Conservation (phyloP, 2,888 invertebrate genomes). For the Hirtodrosophila cameraria region DNA sequence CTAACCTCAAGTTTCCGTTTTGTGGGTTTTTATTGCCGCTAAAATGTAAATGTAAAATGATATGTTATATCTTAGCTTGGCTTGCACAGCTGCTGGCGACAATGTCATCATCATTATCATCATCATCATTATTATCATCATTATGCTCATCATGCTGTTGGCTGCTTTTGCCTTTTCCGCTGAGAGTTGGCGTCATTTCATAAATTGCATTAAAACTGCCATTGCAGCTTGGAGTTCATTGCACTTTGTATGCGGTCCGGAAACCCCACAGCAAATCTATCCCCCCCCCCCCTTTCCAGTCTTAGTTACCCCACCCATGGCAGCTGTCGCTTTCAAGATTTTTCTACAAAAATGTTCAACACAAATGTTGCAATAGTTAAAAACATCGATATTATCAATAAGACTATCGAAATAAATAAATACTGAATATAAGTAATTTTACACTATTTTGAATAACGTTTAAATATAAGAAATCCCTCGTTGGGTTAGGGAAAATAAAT, state of each 20-base stretch:
- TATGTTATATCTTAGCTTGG: too few relatives aligned
- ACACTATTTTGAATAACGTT: too few relatives aligned
- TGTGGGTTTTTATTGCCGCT: slow-evolving; percentile 23
- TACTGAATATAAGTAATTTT: too few relatives aligned
- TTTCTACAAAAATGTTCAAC: neutral
- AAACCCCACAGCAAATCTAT: slow-evolving; percentile 44
- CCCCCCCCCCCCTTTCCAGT: neutral
- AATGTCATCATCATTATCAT: slow-evolving; percentile 11
- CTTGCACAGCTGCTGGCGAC: slow-evolving; percentile 21
- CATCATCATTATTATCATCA: slow-evolving; percentile 2
- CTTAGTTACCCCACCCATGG: slow-evolving; percentile 1
- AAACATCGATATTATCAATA: too few relatives aligned
- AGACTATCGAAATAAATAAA: too few relatives aligned
- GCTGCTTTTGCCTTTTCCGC: slow-evolving; percentile 18
- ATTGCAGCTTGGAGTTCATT: slow-evolving; percentile 40
- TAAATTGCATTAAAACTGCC: slow-evolving; percentile 62
- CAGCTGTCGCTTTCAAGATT: slow-evolving; percentile 21
- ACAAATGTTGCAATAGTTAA: too few relatives aligned
- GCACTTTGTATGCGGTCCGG: slow-evolving; percentile 55
- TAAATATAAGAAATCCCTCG: too few relatives aligned
- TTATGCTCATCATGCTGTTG: slow-evolving; percentile 1
- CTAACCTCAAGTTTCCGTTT: slow-evolving; percentile 56
- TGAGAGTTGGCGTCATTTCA: slow-evolving; percentile 50
- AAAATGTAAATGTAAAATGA: too few relatives aligned
- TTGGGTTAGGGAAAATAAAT: too few relatives aligned